Evolutionary conservation across 2,113 vertebrate genomes (phyloP), one percentile per base, ranked within the genome.

Genomic region (Cromileptes altivelis): DNA sequence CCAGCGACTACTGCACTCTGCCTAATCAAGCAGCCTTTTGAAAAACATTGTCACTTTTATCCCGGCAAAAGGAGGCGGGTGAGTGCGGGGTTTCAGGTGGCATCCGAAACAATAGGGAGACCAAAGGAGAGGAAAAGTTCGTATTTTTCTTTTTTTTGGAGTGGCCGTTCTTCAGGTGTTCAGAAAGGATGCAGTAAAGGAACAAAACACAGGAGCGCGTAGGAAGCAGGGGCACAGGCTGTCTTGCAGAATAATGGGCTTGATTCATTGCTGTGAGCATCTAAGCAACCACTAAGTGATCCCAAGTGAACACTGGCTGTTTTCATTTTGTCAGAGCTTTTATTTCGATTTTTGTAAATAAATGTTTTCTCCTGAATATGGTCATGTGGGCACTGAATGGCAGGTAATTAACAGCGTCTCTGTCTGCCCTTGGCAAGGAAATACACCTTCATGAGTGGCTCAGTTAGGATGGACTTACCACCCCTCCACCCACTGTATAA

Each of bases 11-110:
- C 82, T 72, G 91, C 86, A 75, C 89, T 89, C 71, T 69, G 78
- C 85, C 85, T 91, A 94, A 95, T 93, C 91, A 92, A 89, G 91
- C 85, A 82, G 84, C 72, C 82, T 81, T 91, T 92, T 90, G 81
- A 89, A 90, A 45, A 88, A 70, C 3, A 3, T 30, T 86, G 85
- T 85, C 91, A 85, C 86, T 90, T 90, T 92, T 62, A 86, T 81
- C 78, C 81, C 3, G 62, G 70, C 74, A 76, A 76, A 82, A 69
- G 69, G 71, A 57, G 68, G 33, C 69, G 75, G 64, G 47, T 70
- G 57, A 80, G 78, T 81, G 61, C 2, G 52, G 14, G 62, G 67
- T 74, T 87, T 83, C 17, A 49, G 68, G 83, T 91, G 42, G 30
- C 56, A 62, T 71, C 45, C 23, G 62, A 72, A 88, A 80, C 61